Percentiles rank a stretch among this genome's conserved stretches.
These are phyloP conservation scores for Dendrocincla tyrannina DNA, from an alignment of 2,797 vertebrate genomes.

Conservation along the genomic window DNA sequence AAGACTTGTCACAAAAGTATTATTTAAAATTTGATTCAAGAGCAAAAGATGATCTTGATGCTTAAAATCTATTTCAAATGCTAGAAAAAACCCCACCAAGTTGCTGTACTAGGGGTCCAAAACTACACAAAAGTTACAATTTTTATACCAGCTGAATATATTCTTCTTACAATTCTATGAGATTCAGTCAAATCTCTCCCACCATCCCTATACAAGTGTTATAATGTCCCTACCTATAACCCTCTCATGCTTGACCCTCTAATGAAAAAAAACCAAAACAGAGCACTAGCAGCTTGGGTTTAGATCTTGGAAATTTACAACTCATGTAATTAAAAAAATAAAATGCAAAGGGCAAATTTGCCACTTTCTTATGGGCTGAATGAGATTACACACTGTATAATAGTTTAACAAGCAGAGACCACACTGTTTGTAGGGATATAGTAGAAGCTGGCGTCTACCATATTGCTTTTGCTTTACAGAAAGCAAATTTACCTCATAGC, in stretches of 20 bases:
- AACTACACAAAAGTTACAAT: not conserved
- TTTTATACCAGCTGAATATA: not conserved
- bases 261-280: not conserved
- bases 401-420: not conserved
- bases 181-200: not conserved
- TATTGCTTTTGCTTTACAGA: not conserved
- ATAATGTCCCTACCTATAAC: not conserved
- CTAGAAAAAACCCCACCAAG: fast-evolving
- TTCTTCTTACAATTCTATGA: not conserved
- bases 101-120: not conserved
- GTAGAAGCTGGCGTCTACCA: not conserved
- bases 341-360: not conserved
- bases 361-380: not conserved
- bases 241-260: not conserved
- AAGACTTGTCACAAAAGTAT: not conserved
- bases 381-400: not conserved
- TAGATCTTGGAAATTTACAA: not conserved
- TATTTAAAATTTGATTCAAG: not conserved
- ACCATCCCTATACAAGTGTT: not conserved
- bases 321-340: not conserved
- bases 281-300: not conserved
- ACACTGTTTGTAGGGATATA: not conserved
- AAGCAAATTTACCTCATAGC: not conserved
- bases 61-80: not conserved
- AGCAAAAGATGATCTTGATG: not conserved